phyloP scores from a whole-genome alignment of 2,113 vertebrate species.

The Coreoperca whiteheadi region DNA sequence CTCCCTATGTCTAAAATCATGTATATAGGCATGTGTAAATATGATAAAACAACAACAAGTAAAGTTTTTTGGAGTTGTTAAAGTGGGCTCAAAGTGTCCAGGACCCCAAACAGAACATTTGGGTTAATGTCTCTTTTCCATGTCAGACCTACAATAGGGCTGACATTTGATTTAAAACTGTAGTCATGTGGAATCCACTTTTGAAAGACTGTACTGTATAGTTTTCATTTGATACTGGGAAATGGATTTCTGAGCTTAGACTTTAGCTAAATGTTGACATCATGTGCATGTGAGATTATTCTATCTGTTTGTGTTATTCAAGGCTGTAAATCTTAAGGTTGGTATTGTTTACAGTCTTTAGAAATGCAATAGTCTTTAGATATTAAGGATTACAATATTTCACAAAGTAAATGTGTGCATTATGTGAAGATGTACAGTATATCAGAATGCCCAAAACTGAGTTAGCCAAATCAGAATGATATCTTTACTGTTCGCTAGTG shows the following conservation, averaged over 20 bases:
- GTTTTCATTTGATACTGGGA: neutral
- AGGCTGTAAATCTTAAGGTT: neutral
- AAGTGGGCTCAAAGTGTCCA: neutral
- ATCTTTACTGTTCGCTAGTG: neutral
- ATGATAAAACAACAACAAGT: neutral
- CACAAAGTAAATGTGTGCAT: neutral
- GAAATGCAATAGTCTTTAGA: neutral
- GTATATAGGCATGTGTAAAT: too few relatives aligned
- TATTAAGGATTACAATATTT: too few relatives aligned
- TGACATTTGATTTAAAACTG: neutral
- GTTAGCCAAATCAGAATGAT: neutral
- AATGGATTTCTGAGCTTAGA: neutral
- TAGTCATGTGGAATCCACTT: neutral
- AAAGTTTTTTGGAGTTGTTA: neutral
- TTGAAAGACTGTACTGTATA: neutral
- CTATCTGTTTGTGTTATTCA: neutral
- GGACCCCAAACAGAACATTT: neutral
- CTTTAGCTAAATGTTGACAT: neutral
- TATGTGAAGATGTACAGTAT: neutral
- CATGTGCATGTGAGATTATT: neutral
- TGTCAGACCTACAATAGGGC: too few relatives aligned
- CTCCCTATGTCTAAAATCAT: too few relatives aligned
- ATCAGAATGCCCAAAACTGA: neutral
- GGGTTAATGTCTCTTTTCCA: neutral
- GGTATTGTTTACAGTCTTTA: neutral